phyloP scores from a whole-genome alignment of 2,797 vertebrate species.

The Tapera naevia region DNA sequence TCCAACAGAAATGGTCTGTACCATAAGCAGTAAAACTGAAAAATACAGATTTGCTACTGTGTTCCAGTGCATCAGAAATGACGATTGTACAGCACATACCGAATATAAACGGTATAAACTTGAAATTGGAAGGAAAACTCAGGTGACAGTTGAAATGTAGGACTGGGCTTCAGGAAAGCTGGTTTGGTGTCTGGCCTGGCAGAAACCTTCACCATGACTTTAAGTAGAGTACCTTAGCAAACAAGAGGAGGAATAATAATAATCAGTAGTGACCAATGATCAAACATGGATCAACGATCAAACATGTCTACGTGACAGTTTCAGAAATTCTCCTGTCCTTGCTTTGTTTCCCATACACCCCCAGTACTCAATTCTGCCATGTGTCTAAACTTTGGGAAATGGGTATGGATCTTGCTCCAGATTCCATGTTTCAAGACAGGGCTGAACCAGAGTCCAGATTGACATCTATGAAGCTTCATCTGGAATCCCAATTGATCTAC shows the following conservation, averaged over 20 bases:
- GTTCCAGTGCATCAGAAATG: not conserved
- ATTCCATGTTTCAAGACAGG: not conserved
- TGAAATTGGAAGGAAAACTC: not conserved
- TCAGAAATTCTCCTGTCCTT: not conserved
- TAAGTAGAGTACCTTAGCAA: not conserved
- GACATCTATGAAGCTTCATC: not conserved
- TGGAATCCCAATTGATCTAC: not conserved
- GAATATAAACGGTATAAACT: not conserved
- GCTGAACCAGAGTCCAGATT: not conserved
- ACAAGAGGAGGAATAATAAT: rapidly evolving
- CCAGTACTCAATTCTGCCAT: not conserved
- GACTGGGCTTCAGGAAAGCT: not conserved
- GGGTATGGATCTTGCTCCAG: not conserved
- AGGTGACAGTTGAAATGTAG: not conserved
- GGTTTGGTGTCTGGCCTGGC: not conserved
- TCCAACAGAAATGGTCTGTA: not conserved
- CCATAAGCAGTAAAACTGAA: constrained; percentile 37
- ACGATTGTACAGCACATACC: rapidly evolving
- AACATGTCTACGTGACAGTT: rapidly evolving
- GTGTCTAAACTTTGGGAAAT: not conserved
- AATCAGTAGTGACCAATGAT: not conserved
- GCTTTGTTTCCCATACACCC: not conserved
- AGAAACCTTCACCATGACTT: not conserved
- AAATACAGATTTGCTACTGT: not conserved
- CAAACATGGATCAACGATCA: not conserved